Base-by-base conservation (phyloP, 2,888 invertebrate genomes). In the Tetragonula carbonaria region DNA sequence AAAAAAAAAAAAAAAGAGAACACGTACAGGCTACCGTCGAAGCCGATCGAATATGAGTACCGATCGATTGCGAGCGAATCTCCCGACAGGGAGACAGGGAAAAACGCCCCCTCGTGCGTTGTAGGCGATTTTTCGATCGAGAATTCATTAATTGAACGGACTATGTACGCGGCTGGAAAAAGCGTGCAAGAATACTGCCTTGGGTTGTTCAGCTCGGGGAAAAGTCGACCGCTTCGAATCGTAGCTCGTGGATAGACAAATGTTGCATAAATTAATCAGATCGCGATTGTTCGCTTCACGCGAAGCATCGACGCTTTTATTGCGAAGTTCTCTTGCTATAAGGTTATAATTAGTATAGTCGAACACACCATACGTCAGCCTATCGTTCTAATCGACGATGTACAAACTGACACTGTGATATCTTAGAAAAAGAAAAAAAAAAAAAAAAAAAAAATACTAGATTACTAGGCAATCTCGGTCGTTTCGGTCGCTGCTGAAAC, bases 111-210 rank as follows among this genome's bases (percentile, higher is more conserved):
- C 45, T 45, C 45, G 45, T 38, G 66, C 28, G 76, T 80, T 84
- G 71, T 77, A 65, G 1, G 65, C 80, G 80, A 75, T 53, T 70
- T 84, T 90, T 90, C 89, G 87, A 92, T 90, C 91, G 87, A 50
- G 72, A 84, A 90, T 92, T 91, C 88, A 90, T 92, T 71, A 90
- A 90, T 91, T 86, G 90, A 84, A 74, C 74, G 63, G 28, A 28
- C 28, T 53, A 21, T 11, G 21, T 33, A 33, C 5, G 4, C 79
- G 33, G 33, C 33, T 33, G 33, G 33, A 33, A 33, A 33, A 33
- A 33, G 33, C 72, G 75, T 21, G 53, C 5, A 18, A 45, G 50
- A 67, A 68, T 28, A 65, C 57, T 8, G 8, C 45, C 45, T 45
- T 45, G 23, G 53, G 71, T 71, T 66, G 51, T 57, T 45, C 45